These are phyloP conservation scores for Cataglyphis rosenhaueri DNA, from an alignment of 2,888 invertebrate genomes.

Conservation along the genomic window DNA sequence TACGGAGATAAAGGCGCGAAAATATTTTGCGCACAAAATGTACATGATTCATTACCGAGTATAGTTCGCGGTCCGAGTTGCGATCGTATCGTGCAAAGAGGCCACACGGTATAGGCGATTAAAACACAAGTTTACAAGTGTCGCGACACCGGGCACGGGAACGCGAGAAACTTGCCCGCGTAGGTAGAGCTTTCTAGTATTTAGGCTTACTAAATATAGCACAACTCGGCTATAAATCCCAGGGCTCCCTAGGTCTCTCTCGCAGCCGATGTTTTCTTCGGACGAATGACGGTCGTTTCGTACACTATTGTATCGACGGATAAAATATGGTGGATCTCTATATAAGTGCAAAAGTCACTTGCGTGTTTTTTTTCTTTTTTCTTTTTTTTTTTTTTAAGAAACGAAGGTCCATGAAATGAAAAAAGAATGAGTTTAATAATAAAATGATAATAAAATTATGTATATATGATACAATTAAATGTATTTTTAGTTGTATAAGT, in stretches of 20 bases:
- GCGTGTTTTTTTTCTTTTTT: not conserved
- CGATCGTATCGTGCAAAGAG: constrained; percentile 23
- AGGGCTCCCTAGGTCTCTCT: constrained; percentile 67
- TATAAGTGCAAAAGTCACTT: not conserved
- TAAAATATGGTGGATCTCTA: not conserved
- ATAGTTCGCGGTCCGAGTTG: not conserved
- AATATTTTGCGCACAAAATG: constrained; percentile 24
- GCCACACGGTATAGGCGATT: not conserved
- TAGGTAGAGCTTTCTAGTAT: constrained; percentile 77
- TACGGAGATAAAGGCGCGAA: not conserved
- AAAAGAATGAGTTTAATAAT: not conserved
- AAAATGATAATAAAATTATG: not conserved
- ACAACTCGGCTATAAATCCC: constrained; percentile 80
- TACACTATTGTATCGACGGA: not conserved
- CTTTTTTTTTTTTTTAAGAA: not conserved
- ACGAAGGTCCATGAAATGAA: not conserved
- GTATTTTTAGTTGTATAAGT: not conserved
- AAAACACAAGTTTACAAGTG: constrained; percentile 54
- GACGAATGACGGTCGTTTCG: constrained; percentile 10
- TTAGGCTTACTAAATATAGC: constrained; percentile 84
- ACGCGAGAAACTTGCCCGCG: constrained; percentile 57
- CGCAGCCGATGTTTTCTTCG: constrained; percentile 30
- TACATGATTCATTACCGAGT: not conserved
- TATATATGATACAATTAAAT: not conserved
- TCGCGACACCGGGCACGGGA: constrained; percentile 46